A percentile compares a stretch with the other conserved stretches of the same genome.
Evolutionary conservation across 2,888 invertebrate genomes (phyloP).

Genomic region (Galerucella pusilla): DNA sequence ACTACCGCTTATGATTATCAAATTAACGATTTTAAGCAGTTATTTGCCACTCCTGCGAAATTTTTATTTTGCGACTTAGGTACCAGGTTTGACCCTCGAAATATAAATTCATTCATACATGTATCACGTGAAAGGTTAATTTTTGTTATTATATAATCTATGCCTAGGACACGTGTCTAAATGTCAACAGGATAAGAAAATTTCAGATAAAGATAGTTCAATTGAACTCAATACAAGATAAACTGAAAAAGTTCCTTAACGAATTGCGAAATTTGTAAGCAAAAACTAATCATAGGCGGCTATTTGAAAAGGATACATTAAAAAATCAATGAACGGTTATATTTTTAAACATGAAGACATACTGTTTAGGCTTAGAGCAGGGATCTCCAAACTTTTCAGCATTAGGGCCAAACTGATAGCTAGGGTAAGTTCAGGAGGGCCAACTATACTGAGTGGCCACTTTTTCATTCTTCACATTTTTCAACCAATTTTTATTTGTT

Average conservation of each 20-base stretch:
- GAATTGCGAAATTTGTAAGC: slow-evolving; percentile 21
- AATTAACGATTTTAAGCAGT: no score
- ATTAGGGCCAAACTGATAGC: no score
- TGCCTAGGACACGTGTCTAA: slow-evolving; percentile 18
- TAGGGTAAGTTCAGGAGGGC: no score
- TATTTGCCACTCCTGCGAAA: no score
- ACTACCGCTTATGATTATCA: no score
- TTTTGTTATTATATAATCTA: not conserved
- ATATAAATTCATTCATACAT: not conserved
- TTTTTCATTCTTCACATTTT: no score
- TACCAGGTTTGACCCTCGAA: not conserved
- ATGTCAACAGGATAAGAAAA: slow-evolving; percentile 4
- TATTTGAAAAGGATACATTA: not conserved
- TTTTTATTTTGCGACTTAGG: no score
- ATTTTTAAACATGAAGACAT: no score
- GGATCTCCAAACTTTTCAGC: no score
- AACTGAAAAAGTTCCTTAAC: slow-evolving; percentile 12
- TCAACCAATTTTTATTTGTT: no score
- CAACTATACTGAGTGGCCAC: no score
- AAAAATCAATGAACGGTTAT: not conserved
- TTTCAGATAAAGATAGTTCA: slow-evolving; percentile 18
- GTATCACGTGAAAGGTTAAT: not conserved
- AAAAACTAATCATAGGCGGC: not conserved
- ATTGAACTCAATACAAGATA: slow-evolving; percentile 25
- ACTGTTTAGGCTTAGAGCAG: no score